Evolutionary conservation across 2,888 invertebrate species (phyloP), one percentile per base, ranked within the genome.

Genomic region (Pharmacophagus antenor): DNA sequence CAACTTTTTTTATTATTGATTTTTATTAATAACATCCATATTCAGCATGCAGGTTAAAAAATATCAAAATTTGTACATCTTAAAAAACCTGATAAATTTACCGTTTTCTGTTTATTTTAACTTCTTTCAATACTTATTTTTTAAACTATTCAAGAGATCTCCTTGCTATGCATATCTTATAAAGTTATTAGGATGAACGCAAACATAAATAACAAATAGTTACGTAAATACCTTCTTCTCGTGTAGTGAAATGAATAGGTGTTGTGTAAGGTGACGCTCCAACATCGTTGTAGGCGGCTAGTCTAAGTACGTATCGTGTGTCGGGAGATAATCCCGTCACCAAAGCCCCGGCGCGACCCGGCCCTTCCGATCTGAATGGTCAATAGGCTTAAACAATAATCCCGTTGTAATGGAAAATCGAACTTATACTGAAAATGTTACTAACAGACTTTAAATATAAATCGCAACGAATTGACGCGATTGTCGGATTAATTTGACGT

Each of bases 241-340:
- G 93, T 6, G 97, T 96, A 69, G 95, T 95, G 47, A 95, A 94
- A 55, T 95, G 93, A 51, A 95, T 92, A 0, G 94, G 88, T 51
- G 95, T 92, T 4, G 96, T 96, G 57, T 95, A 95, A 8, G 93
- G 82, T 61, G 97, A 96, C 22, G 93, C 93, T 60, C 97, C 97
- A 65, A 97, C 95, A 73, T 95, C 94, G 78, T 97, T 97, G 71
- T 94, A 94, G 3, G 97, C 96, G 63, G 95, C 92, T 73, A 97
- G 93, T 46, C 96, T 91, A 64, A 97, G 93, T 55, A 94, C 93
- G 77, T 97, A 97, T 48, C 94, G 93, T 3, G 95, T 95, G 56
- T 96, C 95, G 1, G 97, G 97, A 54, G 93, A 93, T 50, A 97
- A 87, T 2, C 94, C 93, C 1, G 92, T 86, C 51, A 94, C 91